These are phyloP conservation scores for Tupaia tana DNA, from an alignment of 2,113 vertebrate genomes.

Conservation along the genomic window DNA sequence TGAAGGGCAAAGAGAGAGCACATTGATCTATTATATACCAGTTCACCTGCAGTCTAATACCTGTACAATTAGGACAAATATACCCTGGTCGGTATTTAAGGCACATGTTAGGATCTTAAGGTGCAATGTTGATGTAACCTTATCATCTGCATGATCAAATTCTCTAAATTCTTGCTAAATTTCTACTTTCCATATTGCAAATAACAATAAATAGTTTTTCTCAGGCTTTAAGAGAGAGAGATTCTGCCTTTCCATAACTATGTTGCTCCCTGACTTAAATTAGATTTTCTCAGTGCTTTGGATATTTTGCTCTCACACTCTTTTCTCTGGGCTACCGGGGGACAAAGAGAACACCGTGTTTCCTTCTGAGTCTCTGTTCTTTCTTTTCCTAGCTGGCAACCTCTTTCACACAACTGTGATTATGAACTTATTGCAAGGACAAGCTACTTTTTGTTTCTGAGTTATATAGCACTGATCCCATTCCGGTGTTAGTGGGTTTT, in stretches of 20 bases:
- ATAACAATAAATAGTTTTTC: not conserved
- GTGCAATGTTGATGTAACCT: not conserved
- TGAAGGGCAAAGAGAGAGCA: not conserved
- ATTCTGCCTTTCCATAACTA: not conserved
- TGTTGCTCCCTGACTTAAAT: not conserved
- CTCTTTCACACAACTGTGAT: no score
- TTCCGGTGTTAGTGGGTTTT: not conserved
- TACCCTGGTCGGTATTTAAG: not conserved
- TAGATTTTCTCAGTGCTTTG: not conserved
- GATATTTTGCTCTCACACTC: not conserved
- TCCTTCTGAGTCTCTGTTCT: not conserved
- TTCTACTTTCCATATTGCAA: constrained; percentile 33
- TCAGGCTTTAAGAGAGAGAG: not conserved
- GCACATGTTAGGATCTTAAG: not conserved
- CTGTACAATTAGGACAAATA: not conserved
- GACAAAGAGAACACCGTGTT: not conserved
- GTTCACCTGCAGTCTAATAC: not conserved
- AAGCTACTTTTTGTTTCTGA: not conserved
- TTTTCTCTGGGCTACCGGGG: not conserved
- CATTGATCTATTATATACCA: not conserved
- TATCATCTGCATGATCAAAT: not conserved
- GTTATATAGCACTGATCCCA: not conserved
- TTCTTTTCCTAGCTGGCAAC: not conserved
- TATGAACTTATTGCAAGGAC: not conserved
- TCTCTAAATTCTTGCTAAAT: not conserved